A percentile compares a stretch with the other conserved stretches of the same genome.
These are phyloP conservation scores for Porites lutea DNA, from an alignment of 64 coral and sea anemone species.

Conservation along the genomic window DNA sequence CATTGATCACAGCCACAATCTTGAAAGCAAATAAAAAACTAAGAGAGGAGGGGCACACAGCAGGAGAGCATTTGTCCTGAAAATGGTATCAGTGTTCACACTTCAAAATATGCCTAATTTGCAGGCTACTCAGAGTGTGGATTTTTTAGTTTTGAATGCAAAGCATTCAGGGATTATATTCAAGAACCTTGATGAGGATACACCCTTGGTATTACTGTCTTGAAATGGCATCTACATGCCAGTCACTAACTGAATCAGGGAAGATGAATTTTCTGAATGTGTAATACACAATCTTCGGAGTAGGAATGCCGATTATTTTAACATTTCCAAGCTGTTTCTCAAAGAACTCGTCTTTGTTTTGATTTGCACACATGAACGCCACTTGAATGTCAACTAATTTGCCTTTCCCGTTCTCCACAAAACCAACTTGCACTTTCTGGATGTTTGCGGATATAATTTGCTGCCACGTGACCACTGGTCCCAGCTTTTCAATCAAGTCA, in stretches of 20 bases:
- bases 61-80: no score
- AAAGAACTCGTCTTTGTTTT: slow-evolving; percentile 32
- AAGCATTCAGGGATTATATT: no score
- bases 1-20: no score
- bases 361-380: slow-evolving; percentile 56
- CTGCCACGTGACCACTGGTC: slow-evolving; percentile 43
- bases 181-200: no score
- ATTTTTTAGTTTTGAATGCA: no score
- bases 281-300: slow-evolving; percentile 69
- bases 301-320: slow-evolving; percentile 61
- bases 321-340: slow-evolving; percentile 73
- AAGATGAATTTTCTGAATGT: slow-evolving; percentile 74
- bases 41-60: no score
- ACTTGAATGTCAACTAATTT: slow-evolving; percentile 76
- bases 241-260: slow-evolving; percentile 53
- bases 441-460: slow-evolving; percentile 76
- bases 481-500: slow-evolving; percentile 3
- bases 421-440: slow-evolving; percentile 63
- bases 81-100: no score
- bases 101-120: no score
- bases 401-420: slow-evolving; percentile 43
- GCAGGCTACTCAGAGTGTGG: no score
- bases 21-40: no score
- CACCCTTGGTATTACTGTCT: not conserved
- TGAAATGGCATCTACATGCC: slow-evolving; percentile 75